Evolutionary conservation across 2,888 invertebrate genomes (phyloP).

Genomic region (Calliphora vomitoria): DNA sequence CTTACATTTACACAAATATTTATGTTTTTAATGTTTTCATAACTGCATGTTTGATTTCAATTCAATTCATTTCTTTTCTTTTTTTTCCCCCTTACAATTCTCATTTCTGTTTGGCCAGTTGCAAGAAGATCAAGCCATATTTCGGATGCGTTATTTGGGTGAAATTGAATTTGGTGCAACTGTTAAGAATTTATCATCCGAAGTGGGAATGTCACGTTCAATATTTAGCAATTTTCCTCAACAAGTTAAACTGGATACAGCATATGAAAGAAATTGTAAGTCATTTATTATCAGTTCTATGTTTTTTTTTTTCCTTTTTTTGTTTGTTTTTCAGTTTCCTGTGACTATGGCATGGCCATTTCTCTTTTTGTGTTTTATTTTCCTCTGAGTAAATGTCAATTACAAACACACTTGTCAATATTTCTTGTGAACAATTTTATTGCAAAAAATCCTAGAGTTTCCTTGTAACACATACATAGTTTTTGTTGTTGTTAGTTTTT

Average conservation of each 20-base stretch:
- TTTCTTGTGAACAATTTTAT: constrained; percentile 23
- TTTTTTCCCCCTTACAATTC: not conserved
- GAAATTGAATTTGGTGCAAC: constrained; percentile 84
- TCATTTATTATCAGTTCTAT: constrained; percentile 45
- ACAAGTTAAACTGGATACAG: constrained; percentile 84
- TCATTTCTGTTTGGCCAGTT: constrained; percentile 77
- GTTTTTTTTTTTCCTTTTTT: not conserved
- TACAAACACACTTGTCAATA: constrained; percentile 44
- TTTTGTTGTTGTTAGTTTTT: not conserved
- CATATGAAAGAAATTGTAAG: constrained; percentile 83
- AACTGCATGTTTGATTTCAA: constrained; percentile 25
- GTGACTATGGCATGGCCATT: not conserved
- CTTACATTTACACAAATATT: constrained; percentile 44
- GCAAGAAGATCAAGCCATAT: constrained; percentile 84
- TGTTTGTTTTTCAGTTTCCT: not conserved
- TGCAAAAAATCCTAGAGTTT: constrained; percentile 33
- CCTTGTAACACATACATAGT: constrained; percentile 13
- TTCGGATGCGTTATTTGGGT: constrained; percentile 84
- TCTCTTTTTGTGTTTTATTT: not conserved
- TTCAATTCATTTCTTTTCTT: constrained; percentile 18
- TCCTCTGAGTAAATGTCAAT: constrained; percentile 42
- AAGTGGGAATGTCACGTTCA: constrained; percentile 84
- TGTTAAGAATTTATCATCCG: constrained; percentile 84
- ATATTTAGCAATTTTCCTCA: constrained; percentile 84
- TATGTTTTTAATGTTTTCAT: constrained; percentile 61